Evolutionary conservation across 2,888 invertebrate species (phyloP).

Genomic region (Orthosia gracilis): DNA sequence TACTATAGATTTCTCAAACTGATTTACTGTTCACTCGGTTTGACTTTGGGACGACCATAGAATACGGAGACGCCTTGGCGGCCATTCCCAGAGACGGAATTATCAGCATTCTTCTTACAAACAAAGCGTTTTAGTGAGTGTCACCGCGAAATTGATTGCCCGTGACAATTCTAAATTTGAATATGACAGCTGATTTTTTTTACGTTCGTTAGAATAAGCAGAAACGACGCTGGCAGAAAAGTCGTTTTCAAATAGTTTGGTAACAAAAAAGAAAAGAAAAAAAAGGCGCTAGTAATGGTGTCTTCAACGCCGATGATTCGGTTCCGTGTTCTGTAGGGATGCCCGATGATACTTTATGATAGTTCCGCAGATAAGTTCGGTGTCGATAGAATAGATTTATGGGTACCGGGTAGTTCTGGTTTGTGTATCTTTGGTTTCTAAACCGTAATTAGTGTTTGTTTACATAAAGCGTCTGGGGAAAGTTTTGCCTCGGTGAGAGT

Average conservation of each 20-base stretch:
- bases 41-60: constrained; percentile 32
- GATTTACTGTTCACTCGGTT: constrained; percentile 59
- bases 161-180: background rate
- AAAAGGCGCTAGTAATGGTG: background rate
- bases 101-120: background rate
- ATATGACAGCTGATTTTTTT: constrained; percentile 67
- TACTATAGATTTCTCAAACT: constrained; percentile 66
- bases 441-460: constrained; percentile 50
- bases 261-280: no score
- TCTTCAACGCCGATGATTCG: background rate
- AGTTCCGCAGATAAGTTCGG: constrained; percentile 59
- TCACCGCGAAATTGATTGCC: background rate
- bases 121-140: background rate
- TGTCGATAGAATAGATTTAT: constrained; percentile 63
- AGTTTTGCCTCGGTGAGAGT: constrained; percentile 23
- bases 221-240: no score
- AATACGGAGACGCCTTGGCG: background rate
- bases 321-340: background rate
- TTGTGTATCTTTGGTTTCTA: constrained; percentile 62
- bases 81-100: background rate
- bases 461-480: constrained; percentile 17
- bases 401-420: constrained; percentile 23
- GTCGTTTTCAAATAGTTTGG: no score
- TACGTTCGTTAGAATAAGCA: no score
- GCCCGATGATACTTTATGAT: constrained; percentile 63